A percentile compares a stretch with the other conserved stretches of the same genome.
Conservation (phyloP, 1,140 invertebrate species). For the Brachionus calyciflorus region DNA sequence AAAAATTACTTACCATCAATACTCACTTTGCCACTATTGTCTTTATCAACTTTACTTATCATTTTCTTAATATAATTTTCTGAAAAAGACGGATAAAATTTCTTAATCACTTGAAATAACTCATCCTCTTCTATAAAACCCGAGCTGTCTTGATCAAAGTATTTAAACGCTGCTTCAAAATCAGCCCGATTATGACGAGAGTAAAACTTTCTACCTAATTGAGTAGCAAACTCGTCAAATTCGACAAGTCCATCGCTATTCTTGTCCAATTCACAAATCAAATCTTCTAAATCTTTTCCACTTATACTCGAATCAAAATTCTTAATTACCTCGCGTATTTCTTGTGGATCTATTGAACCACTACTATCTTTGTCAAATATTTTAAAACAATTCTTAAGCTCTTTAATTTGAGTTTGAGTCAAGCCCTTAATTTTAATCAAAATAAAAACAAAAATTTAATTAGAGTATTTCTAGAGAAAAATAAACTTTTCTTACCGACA, state of each 20-base stretch:
- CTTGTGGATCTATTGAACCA: slow-evolving; percentile 1
- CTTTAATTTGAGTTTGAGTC: not conserved
- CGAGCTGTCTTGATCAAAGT: slow-evolving; percentile 36
- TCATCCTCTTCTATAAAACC: slow-evolving; percentile 40
- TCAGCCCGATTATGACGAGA: not conserved
- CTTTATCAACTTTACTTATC: not conserved
- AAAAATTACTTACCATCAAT: slow-evolving; percentile 38
- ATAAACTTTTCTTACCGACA: not conserved
- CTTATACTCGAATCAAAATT: not conserved
- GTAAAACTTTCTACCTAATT: slow-evolving; percentile 35
- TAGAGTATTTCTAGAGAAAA: no score
- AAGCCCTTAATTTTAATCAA: no score
- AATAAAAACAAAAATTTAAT: no score
- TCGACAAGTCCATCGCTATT: slow-evolving; percentile 29
- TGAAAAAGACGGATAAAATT: slow-evolving; percentile 11
- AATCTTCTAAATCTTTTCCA: slow-evolving; percentile 6
- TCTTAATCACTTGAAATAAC: not conserved
- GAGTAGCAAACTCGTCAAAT: slow-evolving; percentile 28
- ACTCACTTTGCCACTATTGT: slow-evolving; percentile 35
- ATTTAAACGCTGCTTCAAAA: slow-evolving; percentile 34
- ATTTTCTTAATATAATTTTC: not conserved
- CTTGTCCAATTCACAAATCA: slow-evolving; percentile 24
- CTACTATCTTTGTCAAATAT: slow-evolving; percentile 42
- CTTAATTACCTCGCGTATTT: not conserved
- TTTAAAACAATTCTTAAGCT: slow-evolving; percentile 14